phyloP scores from a whole-genome alignment of 53 echinoderm and acorn worm genomes.

The Arbacia lixula region DNA sequence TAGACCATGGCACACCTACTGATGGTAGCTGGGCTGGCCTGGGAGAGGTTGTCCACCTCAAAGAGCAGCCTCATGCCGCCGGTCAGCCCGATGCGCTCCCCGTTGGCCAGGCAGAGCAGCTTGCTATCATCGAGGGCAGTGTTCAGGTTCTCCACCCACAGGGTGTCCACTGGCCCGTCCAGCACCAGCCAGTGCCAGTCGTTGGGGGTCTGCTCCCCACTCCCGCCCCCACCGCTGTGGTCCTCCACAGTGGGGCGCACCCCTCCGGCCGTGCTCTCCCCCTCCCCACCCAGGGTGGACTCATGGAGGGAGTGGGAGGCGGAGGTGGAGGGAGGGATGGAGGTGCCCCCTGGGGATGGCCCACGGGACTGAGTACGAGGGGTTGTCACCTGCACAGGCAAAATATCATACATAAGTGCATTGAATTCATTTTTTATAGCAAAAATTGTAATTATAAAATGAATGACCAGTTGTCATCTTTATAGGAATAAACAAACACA shows the following conservation, averaged over 20 bases:
- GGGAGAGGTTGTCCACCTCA: constrained; percentile 97
- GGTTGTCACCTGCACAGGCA: constrained; percentile 22
- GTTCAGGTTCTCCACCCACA: constrained; percentile 99
- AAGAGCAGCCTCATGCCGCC: constrained; percentile 92
- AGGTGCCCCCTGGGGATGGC: constrained; percentile 50
- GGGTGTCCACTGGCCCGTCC: constrained; percentile 97
- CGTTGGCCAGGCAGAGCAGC: constrained; percentile 95
- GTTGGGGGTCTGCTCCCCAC: constrained; percentile 77
- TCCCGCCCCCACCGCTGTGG: constrained; percentile 39
- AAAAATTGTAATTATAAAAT: no score
- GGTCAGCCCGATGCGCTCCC: constrained; percentile 91
- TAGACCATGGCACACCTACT: constrained; percentile 99
- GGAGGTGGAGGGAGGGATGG: constrained; percentile 32
- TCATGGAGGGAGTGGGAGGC: constrained; percentile 11
- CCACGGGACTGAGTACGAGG: constrained; percentile 50
- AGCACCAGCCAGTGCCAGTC: constrained; percentile 98
- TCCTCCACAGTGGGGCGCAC: constrained; percentile 26
- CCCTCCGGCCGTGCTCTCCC: no score
- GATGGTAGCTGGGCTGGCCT: constrained; percentile 99
- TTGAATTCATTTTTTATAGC: no score
- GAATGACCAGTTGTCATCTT: no score
- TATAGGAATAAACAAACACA: no score
- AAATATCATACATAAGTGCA: no score
- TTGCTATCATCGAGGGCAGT: constrained; percentile 96
- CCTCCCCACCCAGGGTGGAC: constrained; percentile 3